A percentile compares a stretch with the other conserved stretches of the same genome.
Conservation (phyloP, 2,113 vertebrate species). For the Rallus limicola region DNA sequence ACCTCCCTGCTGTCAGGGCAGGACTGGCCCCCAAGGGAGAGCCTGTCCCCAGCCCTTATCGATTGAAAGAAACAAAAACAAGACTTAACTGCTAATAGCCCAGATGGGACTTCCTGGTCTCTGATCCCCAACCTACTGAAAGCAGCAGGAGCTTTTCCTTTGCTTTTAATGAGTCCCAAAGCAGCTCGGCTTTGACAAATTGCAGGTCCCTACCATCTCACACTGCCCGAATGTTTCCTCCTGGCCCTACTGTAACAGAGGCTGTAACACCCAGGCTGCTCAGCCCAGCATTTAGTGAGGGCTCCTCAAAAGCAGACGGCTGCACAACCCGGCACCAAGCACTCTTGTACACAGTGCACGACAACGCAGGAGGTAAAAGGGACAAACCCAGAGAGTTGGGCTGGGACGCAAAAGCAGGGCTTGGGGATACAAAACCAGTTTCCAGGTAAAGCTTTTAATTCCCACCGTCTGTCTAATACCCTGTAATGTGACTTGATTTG, state of each 20-base stretch:
- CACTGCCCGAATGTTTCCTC: neutral
- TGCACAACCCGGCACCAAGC: neutral
- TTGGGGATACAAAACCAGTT: constrained; percentile 38
- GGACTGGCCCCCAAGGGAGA: neutral
- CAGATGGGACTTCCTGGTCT: neutral
- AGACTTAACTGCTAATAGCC: neutral
- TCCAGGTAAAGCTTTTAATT: constrained; percentile 74
- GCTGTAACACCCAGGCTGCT: neutral
- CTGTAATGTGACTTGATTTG: constrained; percentile 56
- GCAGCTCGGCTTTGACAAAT: neutral
- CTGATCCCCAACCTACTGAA: neutral
- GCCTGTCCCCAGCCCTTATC: neutral
- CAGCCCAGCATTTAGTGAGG: neutral
- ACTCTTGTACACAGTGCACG: accelerated
- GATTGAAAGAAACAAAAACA: neutral
- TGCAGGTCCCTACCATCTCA: neutral
- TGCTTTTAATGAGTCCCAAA: neutral
- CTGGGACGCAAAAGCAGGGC: constrained; percentile 35
- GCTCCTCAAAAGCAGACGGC: neutral
- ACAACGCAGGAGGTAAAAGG: neutral
- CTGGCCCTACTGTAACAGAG: no score
- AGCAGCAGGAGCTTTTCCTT: neutral
- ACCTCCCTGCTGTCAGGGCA: neutral
- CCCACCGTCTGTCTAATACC: constrained; percentile 68
- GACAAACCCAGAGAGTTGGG: constrained; percentile 25